Percentiles rank a stretch among this genome's conserved stretches.
Evolutionary conservation across 1,140 invertebrate genomes (phyloP).

Genomic region (Hormaphis cornu): DNA sequence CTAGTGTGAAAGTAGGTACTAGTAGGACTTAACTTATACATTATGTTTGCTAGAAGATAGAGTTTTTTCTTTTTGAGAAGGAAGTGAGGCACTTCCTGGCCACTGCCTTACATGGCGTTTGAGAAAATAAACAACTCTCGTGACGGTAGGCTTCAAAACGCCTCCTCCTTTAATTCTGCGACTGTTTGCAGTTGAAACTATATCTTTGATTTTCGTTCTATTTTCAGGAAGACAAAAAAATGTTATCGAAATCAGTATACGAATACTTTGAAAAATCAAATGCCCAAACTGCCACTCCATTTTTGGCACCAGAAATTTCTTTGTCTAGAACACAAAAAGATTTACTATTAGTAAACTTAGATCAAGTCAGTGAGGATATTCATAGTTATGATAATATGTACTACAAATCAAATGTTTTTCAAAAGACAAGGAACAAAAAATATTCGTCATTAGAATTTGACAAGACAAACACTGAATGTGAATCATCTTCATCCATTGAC

Average conservation of each 20-base stretch:
- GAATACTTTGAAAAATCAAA: not conserved
- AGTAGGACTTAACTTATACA: too few relatives aligned
- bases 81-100: too few relatives aligned
- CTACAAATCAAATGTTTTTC: not conserved
- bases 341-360: constrained; percentile 5
- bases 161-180: too few relatives aligned
- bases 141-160: too few relatives aligned
- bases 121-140: too few relatives aligned
- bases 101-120: too few relatives aligned
- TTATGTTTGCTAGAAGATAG: too few relatives aligned
- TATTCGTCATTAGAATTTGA: not conserved
- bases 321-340: constrained; percentile 12
- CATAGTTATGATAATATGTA: not conserved
- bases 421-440: not conserved
- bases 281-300: not conserved
- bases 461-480: not conserved
- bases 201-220: too few relatives aligned
- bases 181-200: too few relatives aligned
- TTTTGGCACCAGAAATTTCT: not conserved
- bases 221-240: not conserved
- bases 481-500: not conserved
- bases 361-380: not conserved
- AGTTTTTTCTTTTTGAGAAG: too few relatives aligned
- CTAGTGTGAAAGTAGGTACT: too few relatives aligned
- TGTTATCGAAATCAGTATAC: not conserved